phyloP scores from a whole-genome alignment of 2,888 invertebrate genomes.

The Timema podura region DNA sequence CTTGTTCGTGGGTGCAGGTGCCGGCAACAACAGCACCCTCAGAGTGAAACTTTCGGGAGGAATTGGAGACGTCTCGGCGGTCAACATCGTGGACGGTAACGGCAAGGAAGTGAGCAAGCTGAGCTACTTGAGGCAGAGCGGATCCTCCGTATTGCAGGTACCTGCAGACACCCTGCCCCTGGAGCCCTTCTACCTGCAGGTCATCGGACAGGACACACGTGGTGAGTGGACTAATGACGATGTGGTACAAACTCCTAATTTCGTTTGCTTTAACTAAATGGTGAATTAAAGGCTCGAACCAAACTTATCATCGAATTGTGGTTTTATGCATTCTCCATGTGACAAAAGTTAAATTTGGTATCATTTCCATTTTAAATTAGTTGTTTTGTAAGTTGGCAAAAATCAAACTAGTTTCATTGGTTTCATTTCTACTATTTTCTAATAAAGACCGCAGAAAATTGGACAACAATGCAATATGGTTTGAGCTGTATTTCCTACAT shows the following conservation, averaged over 20 bases:
- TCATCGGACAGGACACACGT: conserved; percentile 16
- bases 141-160: conserved; percentile 14
- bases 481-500: no score
- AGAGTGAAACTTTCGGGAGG: background rate
- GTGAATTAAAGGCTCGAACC: background rate
- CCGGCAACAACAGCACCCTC: background rate
- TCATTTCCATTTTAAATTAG: no score
- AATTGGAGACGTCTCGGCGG: conserved; percentile 1
- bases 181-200: conserved; percentile 14
- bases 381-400: no score
- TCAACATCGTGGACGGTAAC: conserved; percentile 19
- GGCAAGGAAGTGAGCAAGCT: conserved; percentile 22
- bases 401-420: no score
- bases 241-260: background rate
- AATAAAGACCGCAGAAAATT: no score
- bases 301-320: no score
- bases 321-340: no score
- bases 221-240: conserved; percentile 12
- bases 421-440: no score
- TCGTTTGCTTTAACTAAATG: background rate
- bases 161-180: conserved; percentile 10
- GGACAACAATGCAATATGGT: no score
- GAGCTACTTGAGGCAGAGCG: conserved; percentile 13
- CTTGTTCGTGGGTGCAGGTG: conserved; percentile 14
- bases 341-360: no score